Evolutionary conservation across 2,797 vertebrate genomes (phyloP), one percentile per base, ranked within the genome.

Genomic region (Anabas testudineus): DNA sequence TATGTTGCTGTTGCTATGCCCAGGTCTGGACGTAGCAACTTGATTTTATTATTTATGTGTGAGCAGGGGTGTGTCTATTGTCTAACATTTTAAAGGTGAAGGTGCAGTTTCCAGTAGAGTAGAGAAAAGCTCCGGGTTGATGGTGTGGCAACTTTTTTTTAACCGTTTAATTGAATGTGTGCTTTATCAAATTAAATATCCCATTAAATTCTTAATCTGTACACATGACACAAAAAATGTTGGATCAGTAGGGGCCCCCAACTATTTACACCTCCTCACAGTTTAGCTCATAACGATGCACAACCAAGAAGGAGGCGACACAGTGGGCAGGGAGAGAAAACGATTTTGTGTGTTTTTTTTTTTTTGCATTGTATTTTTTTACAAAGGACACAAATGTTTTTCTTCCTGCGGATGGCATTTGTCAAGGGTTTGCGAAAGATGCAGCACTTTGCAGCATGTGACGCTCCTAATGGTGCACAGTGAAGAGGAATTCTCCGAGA

Each of bases 401-500:
- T 59, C n/a, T 42, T 7, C 39, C 16, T 41, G 15, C 18, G 19
- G 3, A 53, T 72, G 57, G 3, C 37, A 24, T 42, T 58, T 55
- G 41, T 61, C 24, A 54, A 7, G 65, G 37, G 24, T 26, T 55
- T 37, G 28, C n/a, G 19, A 51, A 49, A 1, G 21, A 58, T 21
- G 16, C 12, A 28, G 19, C n/a, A 6, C 51, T 42, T 66, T 14
- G 10, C 43, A 5, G 56, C 48, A 19, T 57, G 48, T 70, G 56
- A 56, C 30, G 46, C 58, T 10, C n/a, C 26, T 52, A 67, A 69
- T 60, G 28, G 21, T 52, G 39, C 26, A 48, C 52, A 48, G 36
- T 63, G 57, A 24, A 59, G 16, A 52, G 13, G 18, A 30, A 73
- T 74, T 39, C 39, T 62, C 39, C 47, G 42, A 68, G n/a, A 64